Evolutionary conservation across 2,797 vertebrate genomes (phyloP), one percentile per base, ranked within the genome.

Genomic region (Myotis vivesi): DNA sequence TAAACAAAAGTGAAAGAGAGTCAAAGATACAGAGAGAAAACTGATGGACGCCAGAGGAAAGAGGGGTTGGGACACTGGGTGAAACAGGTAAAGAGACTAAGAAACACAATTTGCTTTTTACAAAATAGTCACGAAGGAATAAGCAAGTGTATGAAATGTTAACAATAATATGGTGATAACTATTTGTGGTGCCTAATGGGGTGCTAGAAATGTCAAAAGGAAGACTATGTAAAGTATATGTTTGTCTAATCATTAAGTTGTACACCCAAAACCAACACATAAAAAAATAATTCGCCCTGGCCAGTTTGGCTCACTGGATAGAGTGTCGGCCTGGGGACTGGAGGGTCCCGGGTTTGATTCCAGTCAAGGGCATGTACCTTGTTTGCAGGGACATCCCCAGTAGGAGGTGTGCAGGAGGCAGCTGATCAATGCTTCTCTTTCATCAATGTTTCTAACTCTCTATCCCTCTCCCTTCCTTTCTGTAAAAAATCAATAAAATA

Each of bases 221-320:
- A 75, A 49, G 8, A 11, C 72, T 12, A n/a, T 75, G 72, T 49
- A 51, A 49, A 75, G 44, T 46, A 75, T n/a, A 20, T n/a, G 28
- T 20, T 5, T 75, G 38, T 30, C 69, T 9, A n/a, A 46, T 19
- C 28, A 75, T 28, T 17, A 72, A 44, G 23, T 28, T n/a, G 28
- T 30, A 75, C 28, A 6, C 17, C 28, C 17, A 9, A 49, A 75
- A 51, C 44, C 28, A 75, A 20, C 20, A 20, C 30, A 75, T 75
- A 30, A 49, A 96, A 97, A 97, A 95, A 92, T 44, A 44, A 44
- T 44, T 44, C 41, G 9, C 41, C 41, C 41, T 44, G 41, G 41
- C 41, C 41, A 44, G 41, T 44, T 10, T 44, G 41, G 41, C 41
- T 44, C 41, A 44, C 9, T 44, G 41, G 41, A 44, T 44, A 44